These are phyloP conservation scores for Chironomus tepperi DNA, from an alignment of 1,140 invertebrate species.

Conservation along the genomic window DNA sequence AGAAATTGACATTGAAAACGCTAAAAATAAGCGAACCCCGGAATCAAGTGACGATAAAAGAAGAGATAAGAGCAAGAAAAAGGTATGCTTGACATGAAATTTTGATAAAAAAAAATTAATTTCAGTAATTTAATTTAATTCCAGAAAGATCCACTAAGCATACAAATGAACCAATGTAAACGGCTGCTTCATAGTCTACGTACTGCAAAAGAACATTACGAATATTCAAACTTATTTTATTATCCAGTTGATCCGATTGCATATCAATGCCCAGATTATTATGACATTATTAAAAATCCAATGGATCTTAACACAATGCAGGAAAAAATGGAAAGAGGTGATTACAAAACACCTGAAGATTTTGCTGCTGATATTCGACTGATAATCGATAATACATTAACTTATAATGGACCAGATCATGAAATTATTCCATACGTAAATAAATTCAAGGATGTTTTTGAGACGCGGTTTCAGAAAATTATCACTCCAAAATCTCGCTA, in stretches of 20 bases:
- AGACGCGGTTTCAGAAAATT: not conserved
- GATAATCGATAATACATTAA: not conserved
- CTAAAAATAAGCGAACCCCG: no score
- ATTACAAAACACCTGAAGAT: not conserved
- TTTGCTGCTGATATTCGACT: not conserved
- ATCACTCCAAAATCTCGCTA: not conserved
- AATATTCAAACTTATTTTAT: not conserved
- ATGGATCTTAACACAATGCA: slow-evolving; percentile 99
- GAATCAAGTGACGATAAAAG: no score
- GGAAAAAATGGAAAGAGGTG: slow-evolving; percentile 81
- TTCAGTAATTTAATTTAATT: no score
- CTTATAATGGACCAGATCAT: not conserved
- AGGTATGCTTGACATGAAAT: no score
- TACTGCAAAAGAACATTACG: not conserved
- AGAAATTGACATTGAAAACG: no score
- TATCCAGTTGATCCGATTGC: slow-evolving; percentile 92
- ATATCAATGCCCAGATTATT: slow-evolving; percentile 95
- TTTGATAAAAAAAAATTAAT: no score
- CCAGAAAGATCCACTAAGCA: no score
- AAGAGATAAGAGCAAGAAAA: no score
- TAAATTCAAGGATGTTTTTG: not conserved
- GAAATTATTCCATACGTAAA: not conserved
- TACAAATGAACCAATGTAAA: not conserved
- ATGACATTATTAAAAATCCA: slow-evolving; percentile 90
- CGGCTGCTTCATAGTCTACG: not conserved